A percentile compares a stretch with the other conserved stretches of the same genome.
These are phyloP conservation scores for Enteromius argenteus DNA, from an alignment of 2,797 vertebrate species.

Conservation along the genomic window DNA sequence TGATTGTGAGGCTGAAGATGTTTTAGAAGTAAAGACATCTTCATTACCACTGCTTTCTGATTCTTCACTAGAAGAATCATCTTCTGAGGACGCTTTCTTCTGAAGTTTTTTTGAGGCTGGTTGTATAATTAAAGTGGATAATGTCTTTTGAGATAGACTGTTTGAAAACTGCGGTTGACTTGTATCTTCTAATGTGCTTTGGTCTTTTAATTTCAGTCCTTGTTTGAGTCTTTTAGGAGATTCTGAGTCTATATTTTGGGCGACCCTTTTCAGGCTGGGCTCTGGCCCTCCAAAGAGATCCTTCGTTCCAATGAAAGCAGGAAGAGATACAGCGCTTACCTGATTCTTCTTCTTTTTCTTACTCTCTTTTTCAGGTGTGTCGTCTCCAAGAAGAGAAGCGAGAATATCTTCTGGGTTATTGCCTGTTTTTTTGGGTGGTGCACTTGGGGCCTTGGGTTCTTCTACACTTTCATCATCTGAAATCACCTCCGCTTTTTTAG, in stretches of 20 bases:
- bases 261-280: slow-evolving; percentile 47
- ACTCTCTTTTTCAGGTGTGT: slow-evolving; percentile 69
- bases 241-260: slow-evolving; percentile 18
- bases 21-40: background rate
- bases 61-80: slow-evolving; percentile 51
- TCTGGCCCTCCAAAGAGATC: slow-evolving; percentile 68
- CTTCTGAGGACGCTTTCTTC: background rate
- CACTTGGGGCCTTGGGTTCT: background rate
- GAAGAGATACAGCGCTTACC: slow-evolving; percentile 66
- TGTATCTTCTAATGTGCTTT: slow-evolving; percentile 31
- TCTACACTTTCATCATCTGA: slow-evolving; percentile 22
- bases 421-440: slow-evolving; percentile 62
- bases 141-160: background rate
- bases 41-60: slow-evolving; percentile 26
- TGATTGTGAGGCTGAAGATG: background rate
- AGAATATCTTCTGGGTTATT: slow-evolving; percentile 86
- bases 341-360: slow-evolving; percentile 56
- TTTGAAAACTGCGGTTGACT: slow-evolving; percentile 29
- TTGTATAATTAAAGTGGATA: background rate
- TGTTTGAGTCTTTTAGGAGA: slow-evolving; percentile 63
- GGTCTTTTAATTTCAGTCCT: slow-evolving; percentile 13
- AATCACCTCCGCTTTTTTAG: slow-evolving; percentile 54
- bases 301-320: slow-evolving; percentile 85
- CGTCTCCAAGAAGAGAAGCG: slow-evolving; percentile 80
- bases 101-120: background rate